Evolutionary conservation across 2,888 invertebrate genomes (phyloP).

Genomic region (Toxonevra muliebris): DNA sequence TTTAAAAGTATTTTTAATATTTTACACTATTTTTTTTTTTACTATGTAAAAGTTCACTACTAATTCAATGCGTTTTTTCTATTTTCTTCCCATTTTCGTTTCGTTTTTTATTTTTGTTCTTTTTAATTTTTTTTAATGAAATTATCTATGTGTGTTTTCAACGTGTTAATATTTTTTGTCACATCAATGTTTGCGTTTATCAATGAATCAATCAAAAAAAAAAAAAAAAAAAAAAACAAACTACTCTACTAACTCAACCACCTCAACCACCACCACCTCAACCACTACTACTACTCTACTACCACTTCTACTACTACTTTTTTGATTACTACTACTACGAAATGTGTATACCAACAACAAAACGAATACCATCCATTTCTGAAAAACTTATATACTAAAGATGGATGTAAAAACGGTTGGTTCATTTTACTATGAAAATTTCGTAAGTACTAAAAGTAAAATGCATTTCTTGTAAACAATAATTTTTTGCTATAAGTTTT

Average conservation of each 20-base stretch:
- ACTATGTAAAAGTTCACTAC: constrained; percentile 6
- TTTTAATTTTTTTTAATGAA: neutral
- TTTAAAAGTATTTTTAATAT: neutral
- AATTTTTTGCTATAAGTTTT: neutral
- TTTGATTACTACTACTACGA: constrained; percentile 27
- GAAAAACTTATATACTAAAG: constrained; percentile 68
- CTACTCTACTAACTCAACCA: constrained; percentile 16
- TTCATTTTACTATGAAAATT: constrained; percentile 95
- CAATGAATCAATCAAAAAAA: neutral
- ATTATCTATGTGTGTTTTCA: constrained; percentile 18
- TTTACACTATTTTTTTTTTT: constrained; percentile 1
- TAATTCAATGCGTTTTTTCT: constrained; percentile 10
- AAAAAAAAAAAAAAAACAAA: constrained; percentile 9
- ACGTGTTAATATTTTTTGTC: constrained; percentile 17
- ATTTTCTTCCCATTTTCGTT: constrained; percentile 26
- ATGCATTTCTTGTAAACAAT: constrained; percentile 19
- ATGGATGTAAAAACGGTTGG: constrained; percentile 97
- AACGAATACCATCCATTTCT: constrained; percentile 20
- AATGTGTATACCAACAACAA: constrained; percentile 23
- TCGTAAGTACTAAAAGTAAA: constrained; percentile 77
- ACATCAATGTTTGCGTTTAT: constrained; percentile 20
- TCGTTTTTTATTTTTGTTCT: constrained; percentile 7
- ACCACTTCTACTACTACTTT: constrained; percentile 20
- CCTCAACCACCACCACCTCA: constrained; percentile 20
- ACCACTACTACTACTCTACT: constrained; percentile 17